Evolutionary conservation across 2,888 invertebrate species (phyloP), one percentile per base, ranked within the genome.

Genomic region (Drosophila pseudotakahashii): DNA sequence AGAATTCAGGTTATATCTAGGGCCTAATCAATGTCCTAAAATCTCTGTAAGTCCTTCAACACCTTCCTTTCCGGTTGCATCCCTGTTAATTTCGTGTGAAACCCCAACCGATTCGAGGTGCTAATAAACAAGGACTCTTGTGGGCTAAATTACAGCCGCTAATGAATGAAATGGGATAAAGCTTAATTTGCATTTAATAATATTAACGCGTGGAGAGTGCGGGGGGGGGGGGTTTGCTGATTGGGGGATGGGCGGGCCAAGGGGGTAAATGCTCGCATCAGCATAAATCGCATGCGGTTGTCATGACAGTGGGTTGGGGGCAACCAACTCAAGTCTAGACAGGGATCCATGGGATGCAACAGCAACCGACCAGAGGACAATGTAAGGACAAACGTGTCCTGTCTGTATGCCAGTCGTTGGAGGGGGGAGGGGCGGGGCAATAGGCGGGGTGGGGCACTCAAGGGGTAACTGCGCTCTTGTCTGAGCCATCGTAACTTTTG

Each of bases 151-250:
- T 53, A 47, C 72, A 48, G 69, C 44, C 80, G 73, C 86, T 88
- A 85, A 85, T 89, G 81, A 85, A 82, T 76, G 75, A 79, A 86
- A 77, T 79, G 81, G 83, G 78, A 85, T 82, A 86, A 88, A 88
- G 83, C 88, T 86, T 80, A 85, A 86, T 89, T 89, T 85, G 87
- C 83, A 89, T 89, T 85, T 86, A 85, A 89, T 88, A 80, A 86
- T 76, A 86, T 89, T 88, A 88, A 86, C 80, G 88, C 79, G 61
- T 71, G 57, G 59, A 23, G 47, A 39, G 13, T 41, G 23, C 26
- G 30, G 34, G 34, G 34, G 34, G n/a, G n/a, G n/a, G n/a, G n/a
- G n/a, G n/a, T n/a, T 45, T 50, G 48, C 32, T 36, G 44, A 34
- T 47, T 72, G 41, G 13, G 16, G 7, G 11, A 14, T 5, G 14